Evolutionary conservation across 2,888 invertebrate species (phyloP).

Genomic region (Petrophora chlorosata): DNA sequence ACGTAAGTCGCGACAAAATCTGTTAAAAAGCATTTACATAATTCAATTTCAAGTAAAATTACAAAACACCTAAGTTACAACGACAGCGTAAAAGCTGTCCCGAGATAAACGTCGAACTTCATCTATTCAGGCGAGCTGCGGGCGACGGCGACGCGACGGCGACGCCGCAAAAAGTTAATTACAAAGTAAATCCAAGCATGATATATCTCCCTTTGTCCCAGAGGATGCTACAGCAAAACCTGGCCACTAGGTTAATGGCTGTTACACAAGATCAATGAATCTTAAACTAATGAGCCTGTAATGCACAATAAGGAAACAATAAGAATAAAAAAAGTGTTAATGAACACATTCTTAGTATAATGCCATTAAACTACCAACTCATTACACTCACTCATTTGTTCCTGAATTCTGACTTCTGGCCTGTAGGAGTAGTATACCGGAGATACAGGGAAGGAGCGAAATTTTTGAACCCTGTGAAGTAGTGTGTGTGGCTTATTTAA

Average conservation of each 20-base stretch:
- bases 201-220: conserved; percentile 8
- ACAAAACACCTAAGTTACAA: conserved; percentile 6
- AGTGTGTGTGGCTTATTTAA: too few relatives aligned
- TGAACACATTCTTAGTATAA: too few relatives aligned
- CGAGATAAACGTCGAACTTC: conserved; percentile 11
- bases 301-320: background rate
- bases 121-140: background rate
- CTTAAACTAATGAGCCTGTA: background rate
- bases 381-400: too few relatives aligned
- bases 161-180: conserved; percentile 14
- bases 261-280: background rate
- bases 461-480: too few relatives aligned
- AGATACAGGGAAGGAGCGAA: too few relatives aligned
- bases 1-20: too few relatives aligned
- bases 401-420: too few relatives aligned
- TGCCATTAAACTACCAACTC: too few relatives aligned
- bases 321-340: too few relatives aligned
- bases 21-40: background rate
- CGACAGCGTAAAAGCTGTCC: conserved; percentile 15
- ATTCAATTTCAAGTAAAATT: background rate
- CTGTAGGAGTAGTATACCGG: too few relatives aligned
- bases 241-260: conserved; percentile 7
- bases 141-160: background rate
- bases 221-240: conserved; percentile 5
- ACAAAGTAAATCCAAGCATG: conserved; percentile 18